A percentile compares a stretch with the other conserved stretches of the same genome.
These are phyloP conservation scores for Lepidocyrtinus sp. DNA, from an alignment of 2,888 invertebrate species.

Conservation along the genomic window DNA sequence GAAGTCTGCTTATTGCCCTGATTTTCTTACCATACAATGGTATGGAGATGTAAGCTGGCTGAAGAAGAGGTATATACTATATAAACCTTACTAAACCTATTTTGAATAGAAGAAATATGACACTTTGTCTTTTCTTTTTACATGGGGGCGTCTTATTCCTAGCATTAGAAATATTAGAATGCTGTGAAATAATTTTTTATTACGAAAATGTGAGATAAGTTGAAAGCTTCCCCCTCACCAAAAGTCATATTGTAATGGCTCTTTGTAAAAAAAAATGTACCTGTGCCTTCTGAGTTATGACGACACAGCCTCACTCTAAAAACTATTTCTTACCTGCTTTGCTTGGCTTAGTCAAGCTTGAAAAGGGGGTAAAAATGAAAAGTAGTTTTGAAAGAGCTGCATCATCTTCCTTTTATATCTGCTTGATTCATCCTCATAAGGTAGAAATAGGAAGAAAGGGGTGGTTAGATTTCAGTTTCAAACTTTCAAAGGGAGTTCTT, in stretches of 20 bases:
- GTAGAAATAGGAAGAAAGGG: not conserved
- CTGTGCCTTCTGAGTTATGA: not conserved
- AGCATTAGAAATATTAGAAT: too few relatives aligned
- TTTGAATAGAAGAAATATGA: not conserved
- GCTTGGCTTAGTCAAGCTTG: not conserved
- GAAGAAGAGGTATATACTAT: too few relatives aligned
- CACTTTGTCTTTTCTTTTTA: not conserved
- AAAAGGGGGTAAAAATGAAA: not conserved
- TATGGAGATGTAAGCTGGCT: not conserved
- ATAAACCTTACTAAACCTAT: too few relatives aligned
- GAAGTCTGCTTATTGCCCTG: constrained; percentile 57
- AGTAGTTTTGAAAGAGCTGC: not conserved
- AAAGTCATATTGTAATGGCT: not conserved
- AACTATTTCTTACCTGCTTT: not conserved
- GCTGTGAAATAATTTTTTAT: not conserved
- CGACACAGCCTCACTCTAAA: not conserved
- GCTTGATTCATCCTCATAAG: not conserved
- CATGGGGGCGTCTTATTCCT: not conserved
- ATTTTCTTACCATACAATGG: constrained; percentile 30
- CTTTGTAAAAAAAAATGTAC: not conserved
- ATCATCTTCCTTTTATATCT: not conserved
- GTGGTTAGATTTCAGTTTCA: not conserved
- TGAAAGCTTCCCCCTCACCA: not conserved
- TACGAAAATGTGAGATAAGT: not conserved
- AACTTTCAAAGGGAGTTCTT: not conserved